phyloP scores from a whole-genome alignment of 2,888 invertebrate genomes.

The Orgyia antiqua region DNA sequence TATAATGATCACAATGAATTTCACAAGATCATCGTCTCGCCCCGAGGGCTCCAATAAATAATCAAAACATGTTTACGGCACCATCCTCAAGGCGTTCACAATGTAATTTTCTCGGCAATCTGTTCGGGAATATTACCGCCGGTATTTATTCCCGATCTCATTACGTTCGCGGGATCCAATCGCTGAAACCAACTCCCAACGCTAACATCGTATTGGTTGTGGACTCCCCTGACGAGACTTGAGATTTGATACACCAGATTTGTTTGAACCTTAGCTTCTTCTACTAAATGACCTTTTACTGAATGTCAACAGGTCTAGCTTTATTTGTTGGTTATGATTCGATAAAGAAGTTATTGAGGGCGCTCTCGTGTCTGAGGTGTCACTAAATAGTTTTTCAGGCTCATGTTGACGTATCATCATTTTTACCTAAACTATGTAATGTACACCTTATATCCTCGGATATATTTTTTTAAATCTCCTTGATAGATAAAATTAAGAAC shows the following conservation, averaged over 20 bases:
- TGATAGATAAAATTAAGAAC: too few relatives aligned
- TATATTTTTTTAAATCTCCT: too few relatives aligned
- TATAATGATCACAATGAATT: conserved; percentile 19
- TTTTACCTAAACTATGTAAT: conserved; percentile 23
- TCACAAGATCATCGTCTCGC: conserved; percentile 6
- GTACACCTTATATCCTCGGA: too few relatives aligned
- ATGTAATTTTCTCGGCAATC: conserved; percentile 52
- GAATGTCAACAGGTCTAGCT: conserved; percentile 5
- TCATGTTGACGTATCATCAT: conserved; percentile 39
- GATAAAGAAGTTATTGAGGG: conserved; percentile 61
- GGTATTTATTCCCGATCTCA: conserved; percentile 63
- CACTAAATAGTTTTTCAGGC: conserved; percentile 58
- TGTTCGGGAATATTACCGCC: conserved; percentile 45
- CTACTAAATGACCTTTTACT: too few relatives aligned
- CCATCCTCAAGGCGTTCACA: conserved; percentile 30
- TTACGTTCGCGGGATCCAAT: conserved; percentile 56
- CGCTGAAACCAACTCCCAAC: conserved; percentile 35
- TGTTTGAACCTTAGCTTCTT: conserved; percentile 16
- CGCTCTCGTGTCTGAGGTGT: conserved; percentile 49
- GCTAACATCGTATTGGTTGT: conserved; percentile 50
- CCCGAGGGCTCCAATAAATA: conserved; percentile 21
- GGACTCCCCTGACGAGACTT: conserved; percentile 48
- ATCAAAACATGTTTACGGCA: conserved; percentile 40
- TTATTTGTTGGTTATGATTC: conserved; percentile 40
- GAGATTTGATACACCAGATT: conserved; percentile 37